These are phyloP conservation scores for Lasioglossum malachurum DNA, from an alignment of 2,888 invertebrate species.

Conservation along the genomic window DNA sequence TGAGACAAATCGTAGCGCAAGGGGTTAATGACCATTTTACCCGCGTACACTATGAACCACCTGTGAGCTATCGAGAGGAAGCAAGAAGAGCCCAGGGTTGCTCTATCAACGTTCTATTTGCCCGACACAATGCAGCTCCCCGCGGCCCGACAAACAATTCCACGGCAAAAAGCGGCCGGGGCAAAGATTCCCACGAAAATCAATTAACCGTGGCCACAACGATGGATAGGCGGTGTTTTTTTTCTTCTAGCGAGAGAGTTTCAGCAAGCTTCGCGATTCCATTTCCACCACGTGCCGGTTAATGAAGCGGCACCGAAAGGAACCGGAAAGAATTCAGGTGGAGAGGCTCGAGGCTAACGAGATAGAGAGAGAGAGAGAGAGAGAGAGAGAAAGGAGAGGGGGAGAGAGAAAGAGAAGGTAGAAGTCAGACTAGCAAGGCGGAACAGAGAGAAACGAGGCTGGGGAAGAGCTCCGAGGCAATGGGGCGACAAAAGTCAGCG, in stretches of 20 bases:
- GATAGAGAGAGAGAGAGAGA: neutral
- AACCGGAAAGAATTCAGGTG: constrained; percentile 63
- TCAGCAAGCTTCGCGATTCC: constrained; percentile 48
- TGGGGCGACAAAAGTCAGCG: constrained; percentile 72
- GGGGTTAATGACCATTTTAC: neutral
- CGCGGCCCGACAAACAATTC: neutral
- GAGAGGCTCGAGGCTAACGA: constrained; percentile 14
- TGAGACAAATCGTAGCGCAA: too few species aligned
- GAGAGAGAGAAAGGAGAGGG: neutral
- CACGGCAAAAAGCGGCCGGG: neutral
- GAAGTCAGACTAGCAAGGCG: neutral
- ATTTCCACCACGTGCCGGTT: constrained; percentile 64
- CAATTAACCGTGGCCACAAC: constrained; percentile 59
- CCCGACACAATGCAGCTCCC: neutral
- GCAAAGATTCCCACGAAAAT: constrained; percentile 56
- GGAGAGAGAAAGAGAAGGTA: neutral
- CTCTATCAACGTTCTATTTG: neutral
- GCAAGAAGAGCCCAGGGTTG: neutral
- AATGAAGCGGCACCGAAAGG: constrained; percentile 67
- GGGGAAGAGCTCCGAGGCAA: constrained; percentile 62
- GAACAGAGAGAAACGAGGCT: constrained; percentile 24
- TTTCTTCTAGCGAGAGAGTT: constrained; percentile 18
- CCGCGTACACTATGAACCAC: neutral
- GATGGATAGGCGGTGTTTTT: constrained; percentile 38
- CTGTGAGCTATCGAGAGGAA: neutral